Evolutionary conservation across 2,888 invertebrate genomes (phyloP).

Genomic region (Euphydryas editha): DNA sequence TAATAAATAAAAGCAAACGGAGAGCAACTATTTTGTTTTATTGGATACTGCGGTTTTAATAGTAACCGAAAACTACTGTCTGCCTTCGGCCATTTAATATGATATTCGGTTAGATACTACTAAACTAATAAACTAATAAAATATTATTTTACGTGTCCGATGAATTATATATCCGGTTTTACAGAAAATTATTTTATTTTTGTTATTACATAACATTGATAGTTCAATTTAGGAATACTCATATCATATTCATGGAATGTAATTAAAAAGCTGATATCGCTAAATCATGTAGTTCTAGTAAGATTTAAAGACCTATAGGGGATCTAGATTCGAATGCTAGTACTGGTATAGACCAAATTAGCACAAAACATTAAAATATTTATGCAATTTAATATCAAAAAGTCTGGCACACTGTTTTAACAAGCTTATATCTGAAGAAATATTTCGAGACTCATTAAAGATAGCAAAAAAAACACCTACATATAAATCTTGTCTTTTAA

Average conservation of each 20-base stretch:
- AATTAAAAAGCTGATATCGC: no score
- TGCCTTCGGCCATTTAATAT: constrained; percentile 48
- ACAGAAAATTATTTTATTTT: background rate
- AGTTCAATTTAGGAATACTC: no score
- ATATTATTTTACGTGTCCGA: background rate
- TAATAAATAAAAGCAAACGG: constrained; percentile 56
- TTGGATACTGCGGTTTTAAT: constrained; percentile 46
- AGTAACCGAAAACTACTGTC: constrained; percentile 48
- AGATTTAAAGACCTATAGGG: no score
- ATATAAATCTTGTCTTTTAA: background rate
- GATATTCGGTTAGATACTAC: constrained; percentile 38
- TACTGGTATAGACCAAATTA: no score
- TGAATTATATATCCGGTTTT: background rate
- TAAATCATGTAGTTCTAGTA: no score
- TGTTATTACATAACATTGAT: no score
- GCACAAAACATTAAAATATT: no score
- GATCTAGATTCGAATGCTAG: no score
- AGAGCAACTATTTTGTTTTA: constrained; percentile 44
- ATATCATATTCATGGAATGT: no score
- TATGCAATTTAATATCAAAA: no score
- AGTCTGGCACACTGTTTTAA: no score
- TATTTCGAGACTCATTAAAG: constrained; percentile 2
- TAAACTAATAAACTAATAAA: constrained; percentile 11
- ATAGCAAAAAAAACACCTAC: background rate
- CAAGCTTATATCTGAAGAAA: no score